These are phyloP conservation scores for Sipha maydis DNA, from an alignment of 2,888 invertebrate species.

Conservation along the genomic window DNA sequence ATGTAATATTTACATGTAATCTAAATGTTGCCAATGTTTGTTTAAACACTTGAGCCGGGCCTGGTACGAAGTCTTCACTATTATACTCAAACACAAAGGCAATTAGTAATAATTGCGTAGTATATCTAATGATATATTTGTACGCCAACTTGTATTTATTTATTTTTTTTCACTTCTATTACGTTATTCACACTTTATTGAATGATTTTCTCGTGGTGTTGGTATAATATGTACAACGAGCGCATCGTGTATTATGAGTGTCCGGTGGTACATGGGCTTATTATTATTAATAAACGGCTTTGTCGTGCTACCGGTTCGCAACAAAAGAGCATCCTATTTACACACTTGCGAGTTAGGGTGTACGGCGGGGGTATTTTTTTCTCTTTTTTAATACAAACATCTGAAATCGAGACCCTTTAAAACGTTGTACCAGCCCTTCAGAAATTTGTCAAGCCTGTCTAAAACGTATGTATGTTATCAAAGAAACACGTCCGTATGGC, in stretches of 20 bases:
- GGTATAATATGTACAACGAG: neutral
- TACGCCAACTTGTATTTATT: neutral
- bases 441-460: slow-evolving; percentile 59
- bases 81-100: no score
- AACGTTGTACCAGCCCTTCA: slow-evolving; percentile 35
- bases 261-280: neutral
- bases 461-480: slow-evolving; percentile 23
- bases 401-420: slow-evolving; percentile 55
- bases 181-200: neutral
- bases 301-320: slow-evolving; percentile 38
- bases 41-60: no score
- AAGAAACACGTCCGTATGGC: slow-evolving; percentile 40
- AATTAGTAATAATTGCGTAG: no score
- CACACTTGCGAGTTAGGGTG: slow-evolving; percentile 22
- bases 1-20: no score
- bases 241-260: neutral
- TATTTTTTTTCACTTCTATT: neutral
- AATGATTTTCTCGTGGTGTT: neutral
- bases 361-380: neutral
- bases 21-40: no score
- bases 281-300: slow-evolving; percentile 27
- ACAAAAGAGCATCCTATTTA: slow-evolving; percentile 49
- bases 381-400: slow-evolving; percentile 37
- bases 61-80: no score
- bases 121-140: no score